phyloP scores from a whole-genome alignment of 2,797 vertebrate genomes.

The Enteromius afrohamiltoni region DNA sequence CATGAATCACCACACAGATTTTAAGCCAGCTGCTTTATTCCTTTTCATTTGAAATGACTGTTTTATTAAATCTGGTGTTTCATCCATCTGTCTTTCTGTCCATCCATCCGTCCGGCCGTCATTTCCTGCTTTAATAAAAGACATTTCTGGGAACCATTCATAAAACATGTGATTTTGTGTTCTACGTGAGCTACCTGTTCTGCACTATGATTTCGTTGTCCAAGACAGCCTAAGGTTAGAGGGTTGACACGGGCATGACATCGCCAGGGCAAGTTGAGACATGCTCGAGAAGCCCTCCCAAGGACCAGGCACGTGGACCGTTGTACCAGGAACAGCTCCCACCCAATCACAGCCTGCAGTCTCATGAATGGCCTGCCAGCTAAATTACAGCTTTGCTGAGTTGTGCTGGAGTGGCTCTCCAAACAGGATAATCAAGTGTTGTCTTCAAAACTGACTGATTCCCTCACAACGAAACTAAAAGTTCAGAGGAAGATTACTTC shows the following conservation, averaged over 20 bases:
- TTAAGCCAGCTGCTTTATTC: neutral
- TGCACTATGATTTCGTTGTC: conserved; percentile 34
- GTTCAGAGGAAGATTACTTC: conserved; percentile 39
- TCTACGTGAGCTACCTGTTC: conserved; percentile 24
- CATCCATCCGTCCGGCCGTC: neutral
- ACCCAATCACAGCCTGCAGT: conserved; percentile 55
- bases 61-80: conserved; percentile 8
- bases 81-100: neutral
- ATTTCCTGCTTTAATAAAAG: conserved; percentile 6
- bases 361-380: conserved; percentile 55
- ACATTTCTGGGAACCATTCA: conserved; percentile 5
- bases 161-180: conserved; percentile 20
- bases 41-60: neutral
- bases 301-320: conserved; percentile 68
- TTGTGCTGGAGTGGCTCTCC: conserved; percentile 55
- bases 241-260: conserved; percentile 60
- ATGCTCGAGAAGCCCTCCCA: conserved; percentile 75
- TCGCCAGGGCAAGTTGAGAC: conserved; percentile 72
- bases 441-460: conserved; percentile 48
- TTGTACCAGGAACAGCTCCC: conserved; percentile 52
- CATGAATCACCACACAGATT: conserved; percentile 12
- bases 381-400: conserved; percentile 63
- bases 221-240: conserved; percentile 45
- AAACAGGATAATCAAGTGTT: conserved; percentile 57
- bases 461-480: conserved; percentile 40